Conservation (phyloP, 2,113 vertebrate species). For the Tylochromis polylepis region DNA sequence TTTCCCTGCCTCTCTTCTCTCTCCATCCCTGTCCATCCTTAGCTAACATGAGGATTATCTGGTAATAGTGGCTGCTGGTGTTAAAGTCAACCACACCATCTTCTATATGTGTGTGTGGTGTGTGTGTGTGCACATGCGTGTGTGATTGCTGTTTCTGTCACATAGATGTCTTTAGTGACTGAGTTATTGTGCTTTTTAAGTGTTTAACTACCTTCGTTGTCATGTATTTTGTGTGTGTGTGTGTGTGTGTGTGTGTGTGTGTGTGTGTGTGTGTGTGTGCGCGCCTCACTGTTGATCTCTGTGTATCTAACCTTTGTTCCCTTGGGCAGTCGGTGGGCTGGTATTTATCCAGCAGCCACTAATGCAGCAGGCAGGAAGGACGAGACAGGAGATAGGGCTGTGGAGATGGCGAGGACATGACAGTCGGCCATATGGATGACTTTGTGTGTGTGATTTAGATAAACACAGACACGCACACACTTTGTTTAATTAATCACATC, state of each 20-base stretch:
- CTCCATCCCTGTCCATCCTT: slow-evolving; percentile 25
- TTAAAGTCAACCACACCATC: slow-evolving; percentile 51
- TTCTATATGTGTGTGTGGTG: not conserved
- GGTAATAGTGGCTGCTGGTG: slow-evolving; percentile 56
- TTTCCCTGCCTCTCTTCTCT: slow-evolving; percentile 28
- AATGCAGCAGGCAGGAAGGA: slow-evolving; percentile 63
- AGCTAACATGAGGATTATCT: slow-evolving; percentile 58
- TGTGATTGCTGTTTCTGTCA: slow-evolving; percentile 6
- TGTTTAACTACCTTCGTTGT: slow-evolving; percentile 51
- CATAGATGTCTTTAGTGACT: slow-evolving; percentile 33
- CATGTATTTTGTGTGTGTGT: not conserved
- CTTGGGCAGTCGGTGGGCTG: slow-evolving; percentile 31
- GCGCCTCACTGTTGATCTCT: slow-evolving; percentile 27
- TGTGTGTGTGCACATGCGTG: not conserved
- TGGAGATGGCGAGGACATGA: slow-evolving; percentile 25
- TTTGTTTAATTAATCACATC: not conserved
- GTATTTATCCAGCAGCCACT: slow-evolving; percentile 69
- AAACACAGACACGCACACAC: not conserved
- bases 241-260: not conserved
- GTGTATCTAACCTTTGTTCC: slow-evolving; percentile 71
- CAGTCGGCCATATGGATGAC: slow-evolving; percentile 47
- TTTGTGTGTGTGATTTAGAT: not conserved
- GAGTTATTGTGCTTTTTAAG: slow-evolving; percentile 46
- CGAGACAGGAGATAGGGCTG: slow-evolving; percentile 38
- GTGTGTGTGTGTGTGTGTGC: not conserved